phyloP scores from a whole-genome alignment of 2,888 invertebrate species.

The Lapara coniferarum region DNA sequence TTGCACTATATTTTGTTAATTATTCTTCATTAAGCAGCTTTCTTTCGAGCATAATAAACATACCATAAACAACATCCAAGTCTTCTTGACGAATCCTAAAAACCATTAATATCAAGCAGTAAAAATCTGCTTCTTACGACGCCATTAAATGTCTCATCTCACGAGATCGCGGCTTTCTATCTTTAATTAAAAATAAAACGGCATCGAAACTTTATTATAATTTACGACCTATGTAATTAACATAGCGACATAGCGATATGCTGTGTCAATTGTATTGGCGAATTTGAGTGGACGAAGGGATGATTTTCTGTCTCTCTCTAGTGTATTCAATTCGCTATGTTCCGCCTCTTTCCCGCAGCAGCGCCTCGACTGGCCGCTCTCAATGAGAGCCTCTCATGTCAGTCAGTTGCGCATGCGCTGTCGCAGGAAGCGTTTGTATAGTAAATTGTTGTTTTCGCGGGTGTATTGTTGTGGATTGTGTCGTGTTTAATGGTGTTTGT shows the following conservation, averaged over 20 bases:
- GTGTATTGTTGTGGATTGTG: constrained; percentile 44
- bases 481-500: constrained; percentile 44
- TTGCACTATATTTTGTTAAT: background rate
- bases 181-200: constrained; percentile 43
- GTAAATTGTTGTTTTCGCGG: constrained; percentile 62
- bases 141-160: constrained; percentile 37
- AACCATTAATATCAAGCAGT: constrained; percentile 36
- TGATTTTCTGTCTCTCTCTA: constrained; percentile 54
- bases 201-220: constrained; percentile 22
- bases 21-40: background rate
- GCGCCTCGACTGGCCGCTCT: constrained; percentile 60
- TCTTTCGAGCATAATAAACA: background rate
- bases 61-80: constrained; percentile 3
- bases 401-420: constrained; percentile 77
- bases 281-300: constrained; percentile 48
- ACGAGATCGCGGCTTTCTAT: constrained; percentile 38
- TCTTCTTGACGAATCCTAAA: background rate
- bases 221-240: constrained; percentile 15
- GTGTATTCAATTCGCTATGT: constrained; percentile 37
- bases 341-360: constrained; percentile 51
- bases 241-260: constrained; percentile 19
- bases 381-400: too few relatives aligned
- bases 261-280: constrained; percentile 18
- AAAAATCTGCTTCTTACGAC: constrained; percentile 36
- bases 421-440: constrained; percentile 63